phyloP scores from a whole-genome alignment of 2,113 vertebrate genomes.

The Lates calcarifer region DNA sequence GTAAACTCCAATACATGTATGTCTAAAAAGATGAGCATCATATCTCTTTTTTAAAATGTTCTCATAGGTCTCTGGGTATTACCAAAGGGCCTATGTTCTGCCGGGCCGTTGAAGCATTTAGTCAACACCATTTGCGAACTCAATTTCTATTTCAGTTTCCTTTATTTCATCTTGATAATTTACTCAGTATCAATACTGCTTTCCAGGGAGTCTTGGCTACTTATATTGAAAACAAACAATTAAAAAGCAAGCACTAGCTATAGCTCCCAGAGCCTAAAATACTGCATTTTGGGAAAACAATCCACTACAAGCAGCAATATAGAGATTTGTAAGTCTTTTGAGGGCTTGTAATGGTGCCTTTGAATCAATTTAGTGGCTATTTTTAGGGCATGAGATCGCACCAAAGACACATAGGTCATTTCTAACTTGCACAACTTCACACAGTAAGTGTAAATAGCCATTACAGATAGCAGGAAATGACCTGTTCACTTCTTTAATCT shows the following conservation, averaged over 20 bases:
- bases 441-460: background rate
- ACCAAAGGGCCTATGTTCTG: background rate
- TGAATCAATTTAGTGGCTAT: slow-evolving; percentile 13
- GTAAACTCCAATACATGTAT: background rate
- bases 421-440: slow-evolving; percentile 6
- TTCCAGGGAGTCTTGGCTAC: slow-evolving; percentile 6
- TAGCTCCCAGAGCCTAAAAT: background rate
- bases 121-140: slow-evolving; percentile 7
- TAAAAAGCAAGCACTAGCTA: background rate
- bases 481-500: slow-evolving; percentile 12
- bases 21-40: background rate
- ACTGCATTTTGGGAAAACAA: slow-evolving; percentile 6
- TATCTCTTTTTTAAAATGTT: background rate
- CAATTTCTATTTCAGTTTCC: background rate
- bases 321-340: background rate
- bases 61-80: background rate
- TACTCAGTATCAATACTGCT: background rate
- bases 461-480: slow-evolving; percentile 13
- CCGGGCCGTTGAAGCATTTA: background rate
- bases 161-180: background rate
- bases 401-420: slow-evolving; percentile 7
- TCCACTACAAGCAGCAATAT: background rate
- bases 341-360: slow-evolving; percentile 2
- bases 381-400: background rate
- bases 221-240: slow-evolving; percentile 31